Conservation (phyloP, 2,888 invertebrate species). For the Herminia tarsipennalis region DNA sequence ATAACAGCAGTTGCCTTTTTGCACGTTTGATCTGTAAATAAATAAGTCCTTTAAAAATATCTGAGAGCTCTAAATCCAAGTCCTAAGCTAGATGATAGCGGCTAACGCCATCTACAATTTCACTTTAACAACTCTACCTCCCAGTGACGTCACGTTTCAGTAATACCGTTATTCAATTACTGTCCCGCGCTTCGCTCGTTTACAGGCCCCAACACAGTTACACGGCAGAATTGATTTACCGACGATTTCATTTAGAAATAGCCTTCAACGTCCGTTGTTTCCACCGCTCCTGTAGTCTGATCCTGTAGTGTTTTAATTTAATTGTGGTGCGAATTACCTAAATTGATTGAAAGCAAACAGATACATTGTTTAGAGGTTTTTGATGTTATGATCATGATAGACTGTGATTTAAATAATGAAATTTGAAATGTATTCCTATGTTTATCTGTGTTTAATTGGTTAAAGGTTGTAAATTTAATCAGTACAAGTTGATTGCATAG, state of each 20-base stretch:
- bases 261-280: conserved; percentile 25
- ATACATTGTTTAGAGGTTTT: conserved; percentile 1
- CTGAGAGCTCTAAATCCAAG: too few species aligned
- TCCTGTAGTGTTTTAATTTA: conserved; percentile 24
- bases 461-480: too few species aligned
- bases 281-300: conserved; percentile 23
- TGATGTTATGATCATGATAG: too few species aligned
- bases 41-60: too few species aligned
- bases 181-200: conserved; percentile 16
- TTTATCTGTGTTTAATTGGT: too few species aligned
- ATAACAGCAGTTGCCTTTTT: too few species aligned
- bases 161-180: conserved; percentile 27
- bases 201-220: conserved; percentile 36
- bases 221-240: conserved; percentile 49
- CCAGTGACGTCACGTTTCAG: conserved; percentile 11
- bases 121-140: not conserved
- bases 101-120: conserved; percentile 23
- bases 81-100: not conserved
- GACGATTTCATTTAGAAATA: conserved; percentile 48
- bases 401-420: too few species aligned
- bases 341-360: conserved; percentile 12
- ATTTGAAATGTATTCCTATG: too few species aligned
- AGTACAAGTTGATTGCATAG: too few species aligned
- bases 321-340: conserved; percentile 28
- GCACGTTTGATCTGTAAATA: too few species aligned